phyloP scores from a whole-genome alignment of 2,888 invertebrate genomes.

The Apantesis nais region DNA sequence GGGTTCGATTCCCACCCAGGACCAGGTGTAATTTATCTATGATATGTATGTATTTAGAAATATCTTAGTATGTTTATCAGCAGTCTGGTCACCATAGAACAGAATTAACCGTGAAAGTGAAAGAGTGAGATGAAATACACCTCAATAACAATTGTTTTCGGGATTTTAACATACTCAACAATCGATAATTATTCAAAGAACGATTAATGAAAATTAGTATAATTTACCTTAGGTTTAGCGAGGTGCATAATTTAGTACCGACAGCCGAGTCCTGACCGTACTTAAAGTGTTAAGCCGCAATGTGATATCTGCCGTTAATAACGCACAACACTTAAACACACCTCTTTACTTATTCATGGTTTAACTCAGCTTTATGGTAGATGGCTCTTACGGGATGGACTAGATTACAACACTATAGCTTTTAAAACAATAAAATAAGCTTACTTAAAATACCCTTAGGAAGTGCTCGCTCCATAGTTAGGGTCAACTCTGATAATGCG shows the following conservation, averaged over 20 bases:
- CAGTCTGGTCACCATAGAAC: too few species aligned
- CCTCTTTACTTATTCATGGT: conserved; percentile 64
- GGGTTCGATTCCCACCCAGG: too few species aligned
- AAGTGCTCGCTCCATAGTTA: background rate
- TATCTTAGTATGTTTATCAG: too few species aligned
- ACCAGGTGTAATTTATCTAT: too few species aligned
- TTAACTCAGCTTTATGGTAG: conserved; percentile 51
- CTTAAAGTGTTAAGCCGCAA: conserved; percentile 72
- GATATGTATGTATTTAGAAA: too few species aligned
- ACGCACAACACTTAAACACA: conserved; percentile 63
- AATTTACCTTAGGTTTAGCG: conserved; percentile 59
- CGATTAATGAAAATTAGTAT: conserved; percentile 55
- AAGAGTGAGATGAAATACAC: too few species aligned
- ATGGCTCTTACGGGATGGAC: conserved; percentile 39
- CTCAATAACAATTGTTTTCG: background rate
- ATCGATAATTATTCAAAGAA: conserved; percentile 31
- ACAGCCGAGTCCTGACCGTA: conserved; percentile 61
- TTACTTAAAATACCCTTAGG: background rate
- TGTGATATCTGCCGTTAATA: conserved; percentile 72
- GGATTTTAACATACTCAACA: conserved; percentile 5
- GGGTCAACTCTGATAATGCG: background rate
- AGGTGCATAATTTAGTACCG: conserved; percentile 64
- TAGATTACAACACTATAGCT: background rate
- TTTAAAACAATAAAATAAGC: background rate
- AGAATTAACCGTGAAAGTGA: too few species aligned